Evolutionary conservation across 2,888 invertebrate species (phyloP).

Genomic region (Anorthoa munda): DNA sequence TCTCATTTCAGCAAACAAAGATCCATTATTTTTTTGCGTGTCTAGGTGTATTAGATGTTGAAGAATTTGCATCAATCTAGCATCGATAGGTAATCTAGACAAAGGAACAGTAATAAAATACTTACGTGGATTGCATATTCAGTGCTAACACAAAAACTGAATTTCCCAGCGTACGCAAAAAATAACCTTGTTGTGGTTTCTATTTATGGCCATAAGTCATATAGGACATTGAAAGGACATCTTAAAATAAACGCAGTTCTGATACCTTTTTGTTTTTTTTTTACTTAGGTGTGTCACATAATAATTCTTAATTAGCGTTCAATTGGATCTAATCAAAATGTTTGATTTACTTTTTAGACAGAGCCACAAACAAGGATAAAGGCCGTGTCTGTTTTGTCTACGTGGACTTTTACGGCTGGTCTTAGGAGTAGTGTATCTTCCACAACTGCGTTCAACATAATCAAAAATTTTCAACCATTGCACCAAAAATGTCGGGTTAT

Average conservation of each 20-base stretch:
- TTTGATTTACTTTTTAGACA: no score
- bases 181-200: conserved; percentile 38
- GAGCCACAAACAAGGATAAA: no score
- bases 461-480: no score
- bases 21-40: conserved; percentile 16
- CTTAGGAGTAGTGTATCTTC: no score
- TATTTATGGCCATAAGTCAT: not conserved
- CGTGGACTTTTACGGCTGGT: no score
- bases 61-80: conserved; percentile 13
- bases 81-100: conserved; percentile 20
- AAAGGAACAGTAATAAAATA: conserved; percentile 38
- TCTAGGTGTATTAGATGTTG: not conserved
- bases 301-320: no score
- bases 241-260: not conserved
- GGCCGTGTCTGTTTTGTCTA: no score
- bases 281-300: no score
- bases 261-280: no score
- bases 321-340: no score
- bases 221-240: conserved; percentile 50
- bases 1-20: conserved; percentile 14
- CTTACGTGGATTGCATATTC: conserved; percentile 28
- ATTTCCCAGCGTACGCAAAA: conserved; percentile 45
- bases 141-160: conserved; percentile 20
- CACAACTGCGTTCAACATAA: no score
- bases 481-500: no score